Base-by-base conservation (phyloP, 2,888 invertebrate genomes). In the Diaphora mendica region DNA sequence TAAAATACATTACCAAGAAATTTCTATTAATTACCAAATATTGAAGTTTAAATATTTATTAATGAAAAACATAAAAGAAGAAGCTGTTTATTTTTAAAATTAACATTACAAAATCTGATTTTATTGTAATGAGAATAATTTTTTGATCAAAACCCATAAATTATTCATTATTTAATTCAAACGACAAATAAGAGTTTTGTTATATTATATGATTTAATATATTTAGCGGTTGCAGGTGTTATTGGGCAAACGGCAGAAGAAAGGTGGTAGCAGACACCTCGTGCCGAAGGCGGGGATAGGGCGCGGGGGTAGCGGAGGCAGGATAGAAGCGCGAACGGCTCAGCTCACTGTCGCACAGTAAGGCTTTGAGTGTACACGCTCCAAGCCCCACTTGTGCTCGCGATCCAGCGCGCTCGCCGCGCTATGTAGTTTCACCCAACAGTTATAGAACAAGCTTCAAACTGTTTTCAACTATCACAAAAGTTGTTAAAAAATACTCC, bases 391-490 rank as follows among this genome's bases (percentile, higher is more conserved):
- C 64, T 77, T 73, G 81, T 80, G 76, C 82, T 81, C 86, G 86
- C 86, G 86, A 86, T 73, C 77, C 77, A 72, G 70, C 88, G 89
- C 89, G 89, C 84, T 86, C 82, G 85, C 77, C 88, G 90, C 89
- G 90, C 83, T 73, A 89, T 88, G 86, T 91, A 89, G 85, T 91
- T 91, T 64, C 68, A 74, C 77, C 84, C 74, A 82, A 87, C 86
- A 82, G 86, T 86, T 79, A 79, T 84, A 62, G 55, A 85, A 90
- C 85, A 89, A 87, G 85, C 90, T 70, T 89, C 91, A 93, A 92
- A 92, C 92, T 92, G 89, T 89, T 91, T 82, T 86, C 89, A 90
- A 93, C 87, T 88, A 81, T 91, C 33, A 76, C 82, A 85, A 94
- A 93, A 92, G 89, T 92, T 86, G 84, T 91, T 20, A 89, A 88